phyloP scores from a whole-genome alignment of 2,888 invertebrate species.

The Trichopoda pennipes region DNA sequence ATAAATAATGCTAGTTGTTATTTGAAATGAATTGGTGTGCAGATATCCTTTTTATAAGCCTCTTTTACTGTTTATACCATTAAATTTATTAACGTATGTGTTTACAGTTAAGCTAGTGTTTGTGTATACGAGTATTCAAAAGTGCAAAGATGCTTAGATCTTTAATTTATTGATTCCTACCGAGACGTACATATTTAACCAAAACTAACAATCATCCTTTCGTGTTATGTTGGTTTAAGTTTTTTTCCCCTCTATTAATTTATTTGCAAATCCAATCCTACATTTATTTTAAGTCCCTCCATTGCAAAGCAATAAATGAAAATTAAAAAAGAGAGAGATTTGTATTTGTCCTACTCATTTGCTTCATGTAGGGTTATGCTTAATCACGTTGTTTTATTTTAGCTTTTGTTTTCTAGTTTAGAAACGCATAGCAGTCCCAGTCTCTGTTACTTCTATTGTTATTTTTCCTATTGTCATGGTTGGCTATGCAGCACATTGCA shows the following conservation, averaged over 20 bases:
- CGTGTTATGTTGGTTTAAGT: not conserved
- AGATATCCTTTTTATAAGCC: constrained; percentile 5
- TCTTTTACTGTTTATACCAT: not conserved
- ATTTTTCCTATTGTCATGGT: constrained; percentile 33
- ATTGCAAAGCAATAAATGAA: no score
- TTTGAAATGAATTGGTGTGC: constrained; percentile 8
- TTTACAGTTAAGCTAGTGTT: not conserved
- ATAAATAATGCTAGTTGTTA: not conserved
- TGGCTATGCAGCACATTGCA: constrained; percentile 25
- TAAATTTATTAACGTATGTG: not conserved
- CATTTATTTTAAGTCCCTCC: constrained; percentile 2
- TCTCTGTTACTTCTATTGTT: constrained; percentile 19
- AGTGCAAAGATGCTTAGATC: constrained; percentile 42
- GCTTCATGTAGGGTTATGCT: constrained; percentile 43
- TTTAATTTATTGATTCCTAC: constrained; percentile 58
- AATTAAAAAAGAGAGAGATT: no score
- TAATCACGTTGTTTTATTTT: constrained; percentile 37
- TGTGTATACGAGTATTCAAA: constrained; percentile 4
- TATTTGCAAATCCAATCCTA: constrained; percentile 24
- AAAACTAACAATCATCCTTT: constrained; percentile 24
- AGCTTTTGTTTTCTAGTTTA: not conserved
- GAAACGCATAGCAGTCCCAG: not conserved
- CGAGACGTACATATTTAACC: constrained; percentile 17
- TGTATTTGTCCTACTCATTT: no score
- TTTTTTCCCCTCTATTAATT: constrained; percentile 19